Evolutionary conservation across 2,888 invertebrate species (phyloP).

Genomic region (Schizaphis graminum): DNA sequence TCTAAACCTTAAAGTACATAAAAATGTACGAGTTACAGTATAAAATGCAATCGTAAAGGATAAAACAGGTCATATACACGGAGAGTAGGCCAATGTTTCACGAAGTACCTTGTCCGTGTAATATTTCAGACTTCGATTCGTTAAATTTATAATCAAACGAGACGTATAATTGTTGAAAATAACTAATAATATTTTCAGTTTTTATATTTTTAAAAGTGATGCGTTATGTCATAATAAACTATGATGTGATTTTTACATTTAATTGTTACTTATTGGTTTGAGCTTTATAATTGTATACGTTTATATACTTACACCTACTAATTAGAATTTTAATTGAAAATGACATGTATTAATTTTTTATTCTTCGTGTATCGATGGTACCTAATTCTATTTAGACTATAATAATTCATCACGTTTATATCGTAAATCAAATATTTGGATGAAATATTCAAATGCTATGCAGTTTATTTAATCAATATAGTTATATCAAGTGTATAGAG

Average conservation of each 20-base stretch:
- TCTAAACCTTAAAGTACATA: background rate
- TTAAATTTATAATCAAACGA: background rate
- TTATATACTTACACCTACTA: background rate
- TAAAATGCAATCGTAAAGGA: background rate
- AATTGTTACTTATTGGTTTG: background rate
- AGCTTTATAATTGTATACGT: background rate
- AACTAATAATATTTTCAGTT: background rate
- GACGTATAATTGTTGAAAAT: background rate
- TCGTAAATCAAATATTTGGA: background rate
- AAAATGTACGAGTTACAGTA: background rate
- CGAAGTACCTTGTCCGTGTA: background rate
- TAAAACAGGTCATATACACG: background rate
- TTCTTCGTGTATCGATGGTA: background rate
- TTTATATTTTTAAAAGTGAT: background rate
- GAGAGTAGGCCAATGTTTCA: background rate
- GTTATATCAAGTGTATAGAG: too few species aligned
- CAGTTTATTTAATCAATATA: background rate
- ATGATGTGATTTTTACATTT: background rate
- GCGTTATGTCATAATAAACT: background rate
- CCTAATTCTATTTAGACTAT: background rate
- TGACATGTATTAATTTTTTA: background rate
- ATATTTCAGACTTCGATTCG: background rate
- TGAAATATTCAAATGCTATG: background rate
- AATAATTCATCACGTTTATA: background rate
- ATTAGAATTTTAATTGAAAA: background rate